Evolutionary conservation across 2,113 vertebrate genomes (phyloP).

Genomic region (Prinia subflava): DNA sequence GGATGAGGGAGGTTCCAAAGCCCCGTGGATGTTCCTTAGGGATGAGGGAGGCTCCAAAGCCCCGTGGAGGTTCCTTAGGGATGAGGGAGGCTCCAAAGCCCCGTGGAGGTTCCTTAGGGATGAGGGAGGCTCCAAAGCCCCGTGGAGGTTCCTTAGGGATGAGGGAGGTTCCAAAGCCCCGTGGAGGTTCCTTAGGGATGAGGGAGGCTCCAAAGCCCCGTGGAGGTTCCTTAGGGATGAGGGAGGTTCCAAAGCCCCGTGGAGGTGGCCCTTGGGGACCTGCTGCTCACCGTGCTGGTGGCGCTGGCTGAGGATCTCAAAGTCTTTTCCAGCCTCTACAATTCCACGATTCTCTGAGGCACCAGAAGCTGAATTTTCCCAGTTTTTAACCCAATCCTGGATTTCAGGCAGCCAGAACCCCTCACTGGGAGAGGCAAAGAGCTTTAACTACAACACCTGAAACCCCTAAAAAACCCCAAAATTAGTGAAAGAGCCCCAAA

Average conservation of each 20-base stretch:
- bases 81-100: too few relatives aligned
- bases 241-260: accelerated
- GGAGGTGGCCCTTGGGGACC: neutral
- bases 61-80: too few relatives aligned
- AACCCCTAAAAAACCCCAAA: neutral
- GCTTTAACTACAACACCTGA: neutral
- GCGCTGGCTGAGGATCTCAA: accelerated
- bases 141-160: too few relatives aligned
- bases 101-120: too few relatives aligned
- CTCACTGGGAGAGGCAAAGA: accelerated
- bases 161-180: accelerated
- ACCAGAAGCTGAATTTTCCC: neutral
- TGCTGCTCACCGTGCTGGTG: accelerated
- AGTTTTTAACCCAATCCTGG: neutral
- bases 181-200: too few relatives aligned
- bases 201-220: too few relatives aligned
- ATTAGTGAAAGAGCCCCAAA: neutral
- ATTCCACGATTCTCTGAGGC: neutral
- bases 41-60: too few relatives aligned
- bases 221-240: too few relatives aligned
- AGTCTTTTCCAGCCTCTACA: neutral
- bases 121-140: too few relatives aligned
- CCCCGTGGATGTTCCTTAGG: too few relatives aligned
- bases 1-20: too few relatives aligned
- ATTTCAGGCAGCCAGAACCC: neutral